phyloP scores from a whole-genome alignment of 2,113 vertebrate species.

The Excalfactoria chinensis region DNA sequence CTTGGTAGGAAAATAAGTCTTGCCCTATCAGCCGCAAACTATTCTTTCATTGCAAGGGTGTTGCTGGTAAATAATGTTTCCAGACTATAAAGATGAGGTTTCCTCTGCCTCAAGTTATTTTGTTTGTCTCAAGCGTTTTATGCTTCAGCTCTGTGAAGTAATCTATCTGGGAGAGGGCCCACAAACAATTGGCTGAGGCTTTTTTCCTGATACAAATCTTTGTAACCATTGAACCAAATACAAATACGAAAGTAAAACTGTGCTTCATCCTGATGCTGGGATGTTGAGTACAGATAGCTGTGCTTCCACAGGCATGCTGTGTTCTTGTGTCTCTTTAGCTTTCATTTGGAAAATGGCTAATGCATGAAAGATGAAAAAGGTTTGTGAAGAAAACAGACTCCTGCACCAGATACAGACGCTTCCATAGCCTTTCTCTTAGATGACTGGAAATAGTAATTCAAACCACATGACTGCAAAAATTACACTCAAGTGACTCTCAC shows the following conservation, averaged over 20 bases:
- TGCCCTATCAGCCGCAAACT: neutral
- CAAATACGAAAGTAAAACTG: neutral
- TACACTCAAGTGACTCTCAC: neutral
- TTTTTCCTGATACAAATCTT: neutral
- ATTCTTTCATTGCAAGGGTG: neutral
- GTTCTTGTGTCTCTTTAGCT: neutral
- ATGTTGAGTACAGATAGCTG: neutral
- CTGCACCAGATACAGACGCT: neutral
- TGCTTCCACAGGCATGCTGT: neutral
- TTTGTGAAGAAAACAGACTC: neutral
- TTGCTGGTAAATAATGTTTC: neutral
- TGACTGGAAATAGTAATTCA: neutral
- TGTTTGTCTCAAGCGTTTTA: neutral
- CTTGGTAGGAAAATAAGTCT: slow-evolving; percentile 7
- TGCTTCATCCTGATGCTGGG: neutral
- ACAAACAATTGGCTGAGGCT: neutral
- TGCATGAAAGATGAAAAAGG: neutral
- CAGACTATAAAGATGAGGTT: neutral
- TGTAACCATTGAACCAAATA: neutral
- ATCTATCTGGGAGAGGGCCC: neutral
- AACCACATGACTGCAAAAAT: neutral
- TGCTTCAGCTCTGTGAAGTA: neutral
- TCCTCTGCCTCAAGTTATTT: neutral
- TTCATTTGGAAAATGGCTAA: neutral
- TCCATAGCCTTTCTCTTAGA: neutral